Base-by-base conservation (phyloP, 2,113 vertebrate genomes). In the Trematocara zebra region DNA sequence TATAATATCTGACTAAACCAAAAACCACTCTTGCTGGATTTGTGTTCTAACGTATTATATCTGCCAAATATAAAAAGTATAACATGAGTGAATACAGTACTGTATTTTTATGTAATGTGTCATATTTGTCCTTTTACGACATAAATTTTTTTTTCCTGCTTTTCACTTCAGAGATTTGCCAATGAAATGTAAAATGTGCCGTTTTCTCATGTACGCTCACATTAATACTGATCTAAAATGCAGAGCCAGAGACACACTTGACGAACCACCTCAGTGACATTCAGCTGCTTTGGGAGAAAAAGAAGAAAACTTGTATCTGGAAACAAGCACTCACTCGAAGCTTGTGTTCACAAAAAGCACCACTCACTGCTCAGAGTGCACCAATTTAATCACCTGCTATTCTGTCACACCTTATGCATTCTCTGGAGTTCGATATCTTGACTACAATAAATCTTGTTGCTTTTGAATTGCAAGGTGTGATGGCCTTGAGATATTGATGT, bases 391-490 rank as follows among this genome's bases (percentile, higher is more conserved):
- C 26, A 26, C 15, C 35, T 15, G 14, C 56, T 79, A 47, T 72
- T 83, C 44, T 72, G 28, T 47, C 81, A 53, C 15, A 42, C 49
- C 40, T 82, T 23, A 35, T 15, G 3, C 84, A 57, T 80, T 53
- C 80, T 72, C 69, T 78, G 82, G 20, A 20, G 53, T 76, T 86
- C 31, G 5, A 85, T 88, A 31, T 85, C 80, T 78, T 23, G 84
- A 80, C 18, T 37, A 87, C 90, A 84, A 54, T 53, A 57, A 86
- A 85, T 78, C 79, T 81, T 33, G 80, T 72, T 10, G 18, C 88
- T 57, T 84, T 85, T 80, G 82, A 85, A 82, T 85, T 82, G 87
- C 40, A 61, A 92, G 91, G 91, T 92, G 87, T 80, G 78, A 93
- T 40, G 31, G 87, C 88, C 79, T 31, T 76, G 84, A 93, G 92